These are phyloP conservation scores for Dicentrarchus labrax DNA, from an alignment of 2,113 vertebrate species.

Conservation along the genomic window DNA sequence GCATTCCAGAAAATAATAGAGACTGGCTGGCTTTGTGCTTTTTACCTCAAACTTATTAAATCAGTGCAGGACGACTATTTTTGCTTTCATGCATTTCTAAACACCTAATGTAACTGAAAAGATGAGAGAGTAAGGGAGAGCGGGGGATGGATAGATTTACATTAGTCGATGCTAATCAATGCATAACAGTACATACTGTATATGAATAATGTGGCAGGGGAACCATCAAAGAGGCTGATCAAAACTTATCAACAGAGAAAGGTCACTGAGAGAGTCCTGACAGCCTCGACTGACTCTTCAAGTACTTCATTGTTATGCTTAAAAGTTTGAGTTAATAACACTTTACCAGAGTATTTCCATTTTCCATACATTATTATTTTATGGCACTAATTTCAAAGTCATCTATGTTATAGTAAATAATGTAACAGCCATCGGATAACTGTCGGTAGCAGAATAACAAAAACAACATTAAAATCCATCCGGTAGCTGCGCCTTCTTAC, in stretches of 20 bases:
- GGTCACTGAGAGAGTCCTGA: conserved; percentile 16
- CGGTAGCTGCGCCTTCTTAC: no score
- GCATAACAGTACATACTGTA: conserved; percentile 1
- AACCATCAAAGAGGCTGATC: conserved; percentile 38
- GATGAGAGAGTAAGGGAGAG: neutral
- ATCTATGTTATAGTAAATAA: no score
- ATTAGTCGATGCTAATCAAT: conserved; percentile 24
- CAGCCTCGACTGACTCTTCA: neutral
- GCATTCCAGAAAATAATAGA: conserved; percentile 29
- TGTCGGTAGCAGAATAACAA: no score
- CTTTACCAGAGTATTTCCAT: no score
- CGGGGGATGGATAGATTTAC: neutral
- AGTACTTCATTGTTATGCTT: neutral
- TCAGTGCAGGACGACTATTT: conserved; percentile 14
- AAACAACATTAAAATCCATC: no score
- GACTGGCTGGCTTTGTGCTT: conserved; percentile 8
- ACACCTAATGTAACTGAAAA: neutral
- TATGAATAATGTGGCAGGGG: conserved; percentile 11
- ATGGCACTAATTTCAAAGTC: no score
- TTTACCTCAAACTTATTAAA: conserved; percentile 27
- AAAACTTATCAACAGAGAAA: conserved; percentile 27
- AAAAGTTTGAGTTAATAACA: no score
- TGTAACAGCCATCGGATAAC: no score
- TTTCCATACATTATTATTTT: no score
- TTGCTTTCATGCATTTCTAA: conserved; percentile 18